Percentiles rank a stretch among this genome's conserved stretches.
Conservation (phyloP, 1,140 invertebrate species). For the Brachystomella parvula region DNA sequence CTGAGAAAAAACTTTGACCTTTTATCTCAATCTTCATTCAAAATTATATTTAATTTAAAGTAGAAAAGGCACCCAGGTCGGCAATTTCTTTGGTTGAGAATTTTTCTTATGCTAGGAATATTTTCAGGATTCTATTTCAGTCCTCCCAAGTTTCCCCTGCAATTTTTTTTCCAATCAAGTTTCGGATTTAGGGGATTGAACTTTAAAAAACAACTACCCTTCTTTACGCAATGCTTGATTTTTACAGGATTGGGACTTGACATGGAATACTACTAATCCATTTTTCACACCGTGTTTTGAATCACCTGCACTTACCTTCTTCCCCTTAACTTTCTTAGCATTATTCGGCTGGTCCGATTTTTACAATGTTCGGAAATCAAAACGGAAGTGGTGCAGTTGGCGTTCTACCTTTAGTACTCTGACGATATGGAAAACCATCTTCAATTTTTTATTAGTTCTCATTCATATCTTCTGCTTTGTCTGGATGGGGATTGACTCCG, state of each 20-base stretch:
- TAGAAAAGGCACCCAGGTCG: no score
- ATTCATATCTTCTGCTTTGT: not conserved
- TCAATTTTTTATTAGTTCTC: not conserved
- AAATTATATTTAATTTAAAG: no score
- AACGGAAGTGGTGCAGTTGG: not conserved
- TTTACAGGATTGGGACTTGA: conserved; percentile 58
- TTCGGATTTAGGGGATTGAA: no score
- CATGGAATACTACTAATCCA: conserved; percentile 71
- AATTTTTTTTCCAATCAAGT: no score
- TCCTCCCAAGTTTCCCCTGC: no score
- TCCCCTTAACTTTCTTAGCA: conserved; percentile 77
- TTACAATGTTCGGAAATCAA: not conserved
- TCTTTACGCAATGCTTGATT: conserved; percentile 41
- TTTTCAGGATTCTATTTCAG: no score
- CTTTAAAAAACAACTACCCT: no score
- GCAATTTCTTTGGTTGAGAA: no score
- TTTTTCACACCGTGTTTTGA: conserved; percentile 80
- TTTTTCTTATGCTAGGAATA: no score
- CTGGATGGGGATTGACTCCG: not conserved
- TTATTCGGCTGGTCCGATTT: conserved; percentile 44
- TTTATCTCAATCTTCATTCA: no score
- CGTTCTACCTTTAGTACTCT: not conserved
- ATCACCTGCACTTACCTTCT: conserved; percentile 74
- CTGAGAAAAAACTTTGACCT: no score
- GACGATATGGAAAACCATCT: not conserved